These are phyloP conservation scores for Hydrocynus forskahlii DNA, from an alignment of 2,797 vertebrate genomes.

Conservation along the genomic window DNA sequence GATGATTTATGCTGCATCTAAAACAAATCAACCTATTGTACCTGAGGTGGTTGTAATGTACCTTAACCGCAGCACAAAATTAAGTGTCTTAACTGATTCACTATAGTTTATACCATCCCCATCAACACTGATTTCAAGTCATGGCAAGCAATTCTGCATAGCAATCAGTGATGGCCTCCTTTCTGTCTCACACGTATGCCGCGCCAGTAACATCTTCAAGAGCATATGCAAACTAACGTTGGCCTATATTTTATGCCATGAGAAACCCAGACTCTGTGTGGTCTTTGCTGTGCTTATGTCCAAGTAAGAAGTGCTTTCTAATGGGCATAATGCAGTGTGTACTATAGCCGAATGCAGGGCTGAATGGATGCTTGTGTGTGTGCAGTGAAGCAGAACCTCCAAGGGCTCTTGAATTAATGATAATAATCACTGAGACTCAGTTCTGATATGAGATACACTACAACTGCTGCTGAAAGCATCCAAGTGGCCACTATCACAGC, in stretches of 20 bases:
- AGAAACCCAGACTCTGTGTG: conserved; percentile 15
- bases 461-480: conserved; percentile 27
- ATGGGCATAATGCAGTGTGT: background rate
- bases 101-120: background rate
- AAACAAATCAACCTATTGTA: background rate
- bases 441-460: conserved; percentile 45
- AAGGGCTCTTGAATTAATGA: conserved; percentile 46
- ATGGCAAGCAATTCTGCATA: background rate
- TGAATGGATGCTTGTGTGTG: conserved; percentile 10
- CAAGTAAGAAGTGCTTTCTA: conserved; percentile 14
- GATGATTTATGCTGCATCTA: background rate
- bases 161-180: background rate
- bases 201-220: background rate
- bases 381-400: conserved; percentile 30
- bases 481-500: conserved; percentile 35
- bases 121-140: background rate
- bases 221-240: background rate
- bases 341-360: background rate
- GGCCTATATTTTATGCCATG: background rate
- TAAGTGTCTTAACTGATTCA: background rate
- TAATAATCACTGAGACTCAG: conserved; percentile 44
- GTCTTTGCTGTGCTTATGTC: background rate
- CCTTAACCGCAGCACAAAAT: background rate
- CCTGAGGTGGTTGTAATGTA: background rate
- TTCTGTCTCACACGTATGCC: background rate